Conservation (phyloP, 1,140 invertebrate species). For the Pachyrhynchus sulphureomaculatus region DNA sequence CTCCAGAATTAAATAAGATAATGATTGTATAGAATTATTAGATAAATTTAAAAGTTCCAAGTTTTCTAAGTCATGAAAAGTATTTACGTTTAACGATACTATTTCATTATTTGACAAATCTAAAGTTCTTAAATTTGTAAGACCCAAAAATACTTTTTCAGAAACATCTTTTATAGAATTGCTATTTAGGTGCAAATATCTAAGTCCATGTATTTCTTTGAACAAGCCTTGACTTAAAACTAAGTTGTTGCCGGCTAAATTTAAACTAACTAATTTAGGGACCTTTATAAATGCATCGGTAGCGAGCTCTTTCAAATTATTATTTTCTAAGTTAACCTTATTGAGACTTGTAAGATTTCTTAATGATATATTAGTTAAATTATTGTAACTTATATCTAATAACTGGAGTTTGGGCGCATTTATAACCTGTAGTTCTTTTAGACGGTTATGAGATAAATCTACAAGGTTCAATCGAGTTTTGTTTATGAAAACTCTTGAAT, state of each 20-base stretch:
- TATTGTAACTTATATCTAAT: conserved; percentile 36
- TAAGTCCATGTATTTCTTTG: conserved; percentile 27
- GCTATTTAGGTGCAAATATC: conserved; percentile 28
- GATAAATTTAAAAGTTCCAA: conserved; percentile 44
- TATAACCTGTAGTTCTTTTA: conserved; percentile 15
- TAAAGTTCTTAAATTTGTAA: conserved; percentile 33
- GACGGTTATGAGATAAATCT: conserved; percentile 35
- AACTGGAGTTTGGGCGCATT: conserved; percentile 27
- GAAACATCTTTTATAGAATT: conserved; percentile 34
- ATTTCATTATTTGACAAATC: conserved; percentile 40
- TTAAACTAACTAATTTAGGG: conserved; percentile 22
- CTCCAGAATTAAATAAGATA: conserved; percentile 36
- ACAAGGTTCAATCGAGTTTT: conserved; percentile 23
- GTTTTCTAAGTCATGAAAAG: conserved; percentile 36
- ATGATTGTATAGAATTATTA: conserved; percentile 37
- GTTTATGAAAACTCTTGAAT: conserved; percentile 21
- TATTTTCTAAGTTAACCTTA: conserved; percentile 27
- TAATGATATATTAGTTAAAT: conserved; percentile 21
- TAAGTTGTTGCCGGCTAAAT: conserved; percentile 35
- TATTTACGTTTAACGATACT: background rate
- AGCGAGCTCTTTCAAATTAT: conserved; percentile 22
- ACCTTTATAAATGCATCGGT: conserved; percentile 18
- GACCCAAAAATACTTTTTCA: conserved; percentile 19
- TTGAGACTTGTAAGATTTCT: conserved; percentile 16
- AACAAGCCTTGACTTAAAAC: conserved; percentile 14